phyloP scores from a whole-genome alignment of 1,140 invertebrate species.

The Reticulitermes speratus region DNA sequence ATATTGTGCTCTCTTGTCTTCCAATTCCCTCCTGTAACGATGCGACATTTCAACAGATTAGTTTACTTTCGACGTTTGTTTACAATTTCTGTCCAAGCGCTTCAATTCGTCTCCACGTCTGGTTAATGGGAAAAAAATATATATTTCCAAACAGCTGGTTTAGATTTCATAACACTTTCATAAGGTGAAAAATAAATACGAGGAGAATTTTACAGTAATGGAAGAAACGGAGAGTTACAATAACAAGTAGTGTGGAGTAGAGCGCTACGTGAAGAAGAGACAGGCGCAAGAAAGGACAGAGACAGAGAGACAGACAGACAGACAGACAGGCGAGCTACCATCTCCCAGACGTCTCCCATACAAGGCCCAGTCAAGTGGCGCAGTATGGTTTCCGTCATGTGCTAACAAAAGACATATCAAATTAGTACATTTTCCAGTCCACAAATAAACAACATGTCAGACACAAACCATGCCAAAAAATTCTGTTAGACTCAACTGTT shows the following conservation, averaged over 20 bases:
- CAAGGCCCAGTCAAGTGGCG: not conserved
- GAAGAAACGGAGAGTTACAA: not conserved
- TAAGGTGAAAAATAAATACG: not conserved
- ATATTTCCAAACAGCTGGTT: not conserved
- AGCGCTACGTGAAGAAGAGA: not conserved
- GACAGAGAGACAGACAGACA: not conserved
- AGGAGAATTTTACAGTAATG: not conserved
- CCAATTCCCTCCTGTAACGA: no score
- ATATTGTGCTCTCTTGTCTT: no score
- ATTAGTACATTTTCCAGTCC: slow-evolving; percentile 15
- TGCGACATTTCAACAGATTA: no score
- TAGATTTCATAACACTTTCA: slow-evolving; percentile 4
- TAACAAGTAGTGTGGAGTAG: not conserved
- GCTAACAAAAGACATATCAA: not conserved
- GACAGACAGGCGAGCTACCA: not conserved
- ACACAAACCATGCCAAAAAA: slow-evolving; percentile 16
- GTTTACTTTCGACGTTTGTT: no score
- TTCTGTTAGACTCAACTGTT: not conserved
- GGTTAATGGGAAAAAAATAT: no score
- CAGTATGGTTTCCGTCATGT: slow-evolving; percentile 15
- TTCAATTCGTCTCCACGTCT: no score
- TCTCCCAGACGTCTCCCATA: not conserved
- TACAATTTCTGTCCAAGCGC: no score
- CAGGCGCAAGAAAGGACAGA: not conserved
- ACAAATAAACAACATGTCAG: slow-evolving; percentile 13